Percentiles rank a stretch among this genome's conserved stretches.
Evolutionary conservation across 2,113 vertebrate genomes (phyloP).

Genomic region (Anhinga anhinga): DNA sequence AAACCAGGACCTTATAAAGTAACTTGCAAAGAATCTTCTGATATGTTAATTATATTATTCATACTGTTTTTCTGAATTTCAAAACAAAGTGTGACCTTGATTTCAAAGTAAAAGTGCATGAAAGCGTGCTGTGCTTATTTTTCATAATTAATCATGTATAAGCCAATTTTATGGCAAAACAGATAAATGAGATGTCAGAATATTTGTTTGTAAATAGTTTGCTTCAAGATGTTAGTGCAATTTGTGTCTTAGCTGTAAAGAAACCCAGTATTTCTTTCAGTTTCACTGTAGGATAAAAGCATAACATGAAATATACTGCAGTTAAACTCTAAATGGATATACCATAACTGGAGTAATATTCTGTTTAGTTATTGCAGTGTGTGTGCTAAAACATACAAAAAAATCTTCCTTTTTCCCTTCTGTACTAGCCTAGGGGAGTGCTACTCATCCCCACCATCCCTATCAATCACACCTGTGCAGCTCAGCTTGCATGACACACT

Average conservation of each 20-base stretch:
- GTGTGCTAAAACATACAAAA: neutral
- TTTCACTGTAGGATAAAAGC: neutral
- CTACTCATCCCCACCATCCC: neutral
- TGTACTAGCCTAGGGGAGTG: neutral
- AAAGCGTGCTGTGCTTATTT: constrained; percentile 50
- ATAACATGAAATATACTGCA: neutral
- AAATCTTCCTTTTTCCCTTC: neutral
- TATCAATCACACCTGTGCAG: neutral
- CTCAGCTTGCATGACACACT: neutral
- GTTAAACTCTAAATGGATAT: neutral
- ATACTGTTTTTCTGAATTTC: constrained; percentile 38
- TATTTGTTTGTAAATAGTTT: constrained; percentile 48
- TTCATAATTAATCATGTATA: constrained; percentile 54
- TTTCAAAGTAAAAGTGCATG: constrained; percentile 49
- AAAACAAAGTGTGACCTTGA: constrained; percentile 53
- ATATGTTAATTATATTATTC: constrained; percentile 49
- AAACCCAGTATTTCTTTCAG: neutral
- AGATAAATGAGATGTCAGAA: constrained; percentile 43
- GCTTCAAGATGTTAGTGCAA: neutral
- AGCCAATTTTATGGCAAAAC: constrained; percentile 46
- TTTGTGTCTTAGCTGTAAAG: neutral
- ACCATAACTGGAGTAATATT: neutral
- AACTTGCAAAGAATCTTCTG: constrained; percentile 31
- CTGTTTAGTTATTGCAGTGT: neutral
- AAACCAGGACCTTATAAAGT: too few species aligned